Evolutionary conservation across 2,797 vertebrate genomes (phyloP).

Genomic region (Sus cebifrons): DNA sequence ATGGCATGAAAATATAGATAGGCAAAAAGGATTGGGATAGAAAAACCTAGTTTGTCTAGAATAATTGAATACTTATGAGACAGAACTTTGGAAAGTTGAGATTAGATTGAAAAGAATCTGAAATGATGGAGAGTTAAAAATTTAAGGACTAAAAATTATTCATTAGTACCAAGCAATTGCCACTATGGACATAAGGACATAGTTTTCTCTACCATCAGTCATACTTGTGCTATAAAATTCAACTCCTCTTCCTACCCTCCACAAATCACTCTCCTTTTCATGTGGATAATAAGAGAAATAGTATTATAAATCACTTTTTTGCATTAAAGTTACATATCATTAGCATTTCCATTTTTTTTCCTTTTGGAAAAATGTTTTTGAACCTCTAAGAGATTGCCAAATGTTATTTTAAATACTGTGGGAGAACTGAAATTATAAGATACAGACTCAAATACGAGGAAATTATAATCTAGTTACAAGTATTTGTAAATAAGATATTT

Average conservation of each 20-base stretch:
- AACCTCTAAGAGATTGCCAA: not conserved
- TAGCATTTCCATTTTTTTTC: not conserved
- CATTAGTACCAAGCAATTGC: not conserved
- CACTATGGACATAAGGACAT: not conserved
- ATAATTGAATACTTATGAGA: not conserved
- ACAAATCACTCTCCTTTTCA: not conserved
- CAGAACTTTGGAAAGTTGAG: not conserved
- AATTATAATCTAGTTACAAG: not conserved
- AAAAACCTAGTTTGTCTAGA: not conserved
- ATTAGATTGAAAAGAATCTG: not conserved
- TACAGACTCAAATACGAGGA: not conserved
- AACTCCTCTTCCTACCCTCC: not conserved
- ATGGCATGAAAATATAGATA: not conserved
- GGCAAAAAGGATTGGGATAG: not conserved
- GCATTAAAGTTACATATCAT: not conserved
- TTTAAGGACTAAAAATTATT: not conserved
- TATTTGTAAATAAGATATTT: not conserved
- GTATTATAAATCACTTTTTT: not conserved
- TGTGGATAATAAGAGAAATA: not conserved
- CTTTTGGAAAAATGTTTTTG: not conserved
- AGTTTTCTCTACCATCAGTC: not conserved
- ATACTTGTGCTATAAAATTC: not conserved
- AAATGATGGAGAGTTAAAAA: not conserved
- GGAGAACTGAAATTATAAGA: not conserved
- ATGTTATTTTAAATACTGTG: slow-evolving; percentile 7